Percentiles rank a stretch among this genome's conserved stretches.
phyloP scores from a whole-genome alignment of 2,113 vertebrate species.

The Microtus richardsoni region DNA sequence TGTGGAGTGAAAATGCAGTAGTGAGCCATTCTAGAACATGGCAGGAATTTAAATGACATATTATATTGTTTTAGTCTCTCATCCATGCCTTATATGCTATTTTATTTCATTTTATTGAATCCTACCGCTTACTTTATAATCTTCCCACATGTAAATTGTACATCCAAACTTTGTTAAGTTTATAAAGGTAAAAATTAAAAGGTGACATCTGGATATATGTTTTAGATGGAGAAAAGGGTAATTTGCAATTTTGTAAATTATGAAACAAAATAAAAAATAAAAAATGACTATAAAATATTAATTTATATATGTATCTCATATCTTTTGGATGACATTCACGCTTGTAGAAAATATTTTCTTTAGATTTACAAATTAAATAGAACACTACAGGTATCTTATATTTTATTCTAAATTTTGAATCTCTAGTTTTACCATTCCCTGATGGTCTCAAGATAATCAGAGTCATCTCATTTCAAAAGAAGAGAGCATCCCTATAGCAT shows the following conservation, averaged over 20 bases:
- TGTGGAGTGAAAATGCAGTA: neutral
- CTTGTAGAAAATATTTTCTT: neutral
- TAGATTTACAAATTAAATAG: neutral
- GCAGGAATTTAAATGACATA: neutral
- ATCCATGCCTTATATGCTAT: neutral
- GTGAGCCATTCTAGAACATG: neutral
- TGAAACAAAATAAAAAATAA: constrained; percentile 5
- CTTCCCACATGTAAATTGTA: neutral
- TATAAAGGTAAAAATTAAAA: neutral
- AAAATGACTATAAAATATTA: neutral
- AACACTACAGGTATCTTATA: neutral
- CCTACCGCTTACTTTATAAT: neutral
- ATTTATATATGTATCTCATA: neutral
- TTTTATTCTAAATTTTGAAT: neutral
- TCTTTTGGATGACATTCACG: neutral
- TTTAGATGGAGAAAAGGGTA: neutral
- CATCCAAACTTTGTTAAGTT: neutral
- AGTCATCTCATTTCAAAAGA: neutral
- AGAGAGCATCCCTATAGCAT: neutral
- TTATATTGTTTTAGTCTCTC: neutral
- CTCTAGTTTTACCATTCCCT: neutral
- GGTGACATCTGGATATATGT: neutral
- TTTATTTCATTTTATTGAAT: neutral
- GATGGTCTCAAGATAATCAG: neutral
- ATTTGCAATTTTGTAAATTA: neutral